Base-by-base conservation (phyloP, 2,113 vertebrate species). In the Mus pahari region DNA sequence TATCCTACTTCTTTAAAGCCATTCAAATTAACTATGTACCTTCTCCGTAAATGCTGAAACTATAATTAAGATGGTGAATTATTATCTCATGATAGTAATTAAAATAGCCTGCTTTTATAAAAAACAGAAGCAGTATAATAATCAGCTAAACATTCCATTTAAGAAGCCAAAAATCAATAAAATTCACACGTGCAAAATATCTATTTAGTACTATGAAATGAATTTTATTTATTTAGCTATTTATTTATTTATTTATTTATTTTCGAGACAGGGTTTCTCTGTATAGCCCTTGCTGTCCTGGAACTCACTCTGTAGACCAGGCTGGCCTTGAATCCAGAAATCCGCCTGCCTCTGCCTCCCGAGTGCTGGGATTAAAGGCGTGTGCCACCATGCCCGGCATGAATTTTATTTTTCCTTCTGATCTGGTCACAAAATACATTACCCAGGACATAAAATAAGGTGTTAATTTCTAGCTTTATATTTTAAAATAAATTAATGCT, bases 1-100 rank as follows among this genome's bases (percentile, higher is more conserved):
- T 86, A 94, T 97, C 97, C 95, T 98, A 94, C 96, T 98, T 98
- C 94, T 98, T 97, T 96, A 96, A 7, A 11, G 33, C 93, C 92
- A 58, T 68, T 91, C 98, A 97, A 98, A 96, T 97, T 98, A 98
- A 98, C 97, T 97, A 96, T 94, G 97, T 94, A 96, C 96, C 82
- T 83, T 92, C 83, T 94, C 68, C 75, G 53, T 48, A 86, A 96
- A 93, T 93, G 39, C 74, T 45, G 66, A 77, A 96, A 87, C 28
- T 81, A 86, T 45, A 88, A 86, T 22, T 86, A 83, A 68, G 33
- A 88, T 68, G 92, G n/a, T 53, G 26, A 96, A 79, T 24, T 81
- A 84, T 33, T 48, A 79, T 94, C 78, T 94, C 88, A 94, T 83
- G n/a, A 71, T 28, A 95, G 48, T 68, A 64, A 78, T 36, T 91